Evolutionary conservation across 2,113 vertebrate species (phyloP).

Genomic region (Phoenicopterus ruber): DNA sequence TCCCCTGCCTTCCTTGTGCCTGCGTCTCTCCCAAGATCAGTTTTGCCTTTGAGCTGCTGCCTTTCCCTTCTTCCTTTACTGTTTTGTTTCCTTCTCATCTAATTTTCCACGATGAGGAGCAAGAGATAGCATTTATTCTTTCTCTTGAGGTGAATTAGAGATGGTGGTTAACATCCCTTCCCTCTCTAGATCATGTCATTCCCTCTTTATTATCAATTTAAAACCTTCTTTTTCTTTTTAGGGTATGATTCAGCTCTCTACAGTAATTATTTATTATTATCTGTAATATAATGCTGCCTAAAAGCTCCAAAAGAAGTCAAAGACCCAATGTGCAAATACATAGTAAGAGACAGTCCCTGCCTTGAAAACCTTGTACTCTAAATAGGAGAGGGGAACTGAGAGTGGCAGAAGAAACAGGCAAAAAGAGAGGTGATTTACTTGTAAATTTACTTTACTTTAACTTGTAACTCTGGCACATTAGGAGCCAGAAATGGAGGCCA

Average conservation of each 20-base stretch:
- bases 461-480: not conserved
- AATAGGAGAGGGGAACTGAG: not conserved
- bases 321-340: constrained; percentile 25
- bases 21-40: not conserved
- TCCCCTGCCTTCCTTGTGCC: not conserved
- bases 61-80: not conserved
- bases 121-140: constrained; percentile 31
- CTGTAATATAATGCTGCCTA: constrained; percentile 49
- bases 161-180: constrained; percentile 26
- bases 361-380: not conserved
- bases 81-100: constrained; percentile 27
- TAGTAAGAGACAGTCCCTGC: not conserved
- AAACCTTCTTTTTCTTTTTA: constrained; percentile 31
- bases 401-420: constrained; percentile 23
- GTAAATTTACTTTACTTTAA: not conserved
- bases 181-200: constrained; percentile 19
- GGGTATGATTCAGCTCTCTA: constrained; percentile 34
- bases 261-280: constrained; percentile 65
- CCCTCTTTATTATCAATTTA: constrained; percentile 42
- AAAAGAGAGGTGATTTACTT: constrained; percentile 45
- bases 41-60: not conserved
- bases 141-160: constrained; percentile 49
- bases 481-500: not conserved
- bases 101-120: constrained; percentile 7
- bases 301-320: constrained; percentile 57